Base-by-base conservation (phyloP, 2,888 invertebrate species). In the Ornithoptera alexandrae region DNA sequence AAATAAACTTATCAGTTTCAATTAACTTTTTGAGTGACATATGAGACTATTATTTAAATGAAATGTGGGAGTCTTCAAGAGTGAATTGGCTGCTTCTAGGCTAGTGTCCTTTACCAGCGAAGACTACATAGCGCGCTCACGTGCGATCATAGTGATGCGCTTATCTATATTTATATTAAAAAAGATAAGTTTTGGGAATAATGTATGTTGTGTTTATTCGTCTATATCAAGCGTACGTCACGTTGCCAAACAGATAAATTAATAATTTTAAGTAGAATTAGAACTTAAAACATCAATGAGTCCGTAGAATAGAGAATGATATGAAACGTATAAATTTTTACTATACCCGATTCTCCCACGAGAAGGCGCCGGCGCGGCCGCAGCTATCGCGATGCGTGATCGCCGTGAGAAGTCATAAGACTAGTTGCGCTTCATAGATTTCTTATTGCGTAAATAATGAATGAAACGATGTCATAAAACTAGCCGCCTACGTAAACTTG, bases 351-450 rank as follows among this genome's bases (percentile, higher is more conserved):
- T 73, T 79, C 81, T 88, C 86, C 86, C 88, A 88, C 84, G 85
- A 79, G 78, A 62, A 70, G 72, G 80, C 83, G 81, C 79, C 78
- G 77, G 81, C 79, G 79, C 79, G 80, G 75, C 77, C 78, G 30
- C 30, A 77, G 79, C 68, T 57, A 70, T 65, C 65, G 70, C 68
- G 70, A 83, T 77, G 80, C 76, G 79, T 80, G 89, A 92, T 88
- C 89, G 84, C 86, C 92, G 92, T 92, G 92, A 88, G 92, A 92
- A 90, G 82, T 83, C 68, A 74, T 80, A 67, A 79, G 75, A 76
- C 74, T 74, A 77, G 90, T 88, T 81, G 81, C 88, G 91, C 85
- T 87, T 86, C 87, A 84, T 78, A 77, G 84, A 81, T 79, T 84
- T 78, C 65, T 64, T 67, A 71, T 72, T 68, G 65, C 69, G 36